Evolutionary conservation across 1,140 invertebrate genomes (phyloP).

Genomic region (Paraescarpia echinospica): DNA sequence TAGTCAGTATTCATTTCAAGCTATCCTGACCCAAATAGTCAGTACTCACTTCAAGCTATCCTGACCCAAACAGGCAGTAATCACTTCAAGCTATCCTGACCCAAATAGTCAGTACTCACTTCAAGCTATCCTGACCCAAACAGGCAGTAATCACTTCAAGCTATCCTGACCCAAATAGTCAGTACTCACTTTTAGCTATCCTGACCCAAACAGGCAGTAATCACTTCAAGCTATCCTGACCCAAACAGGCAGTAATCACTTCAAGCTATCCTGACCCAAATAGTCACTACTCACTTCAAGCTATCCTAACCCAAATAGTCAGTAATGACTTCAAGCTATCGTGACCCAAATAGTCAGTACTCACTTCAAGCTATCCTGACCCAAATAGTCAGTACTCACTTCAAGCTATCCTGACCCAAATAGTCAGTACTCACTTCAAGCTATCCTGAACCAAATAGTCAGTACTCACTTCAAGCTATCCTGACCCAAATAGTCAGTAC

Average conservation of each 20-base stretch:
- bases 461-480: not conserved
- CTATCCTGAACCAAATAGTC: not conserved
- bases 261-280: too few species aligned
- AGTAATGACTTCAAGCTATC: not conserved
- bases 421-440: not conserved
- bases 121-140: too few species aligned
- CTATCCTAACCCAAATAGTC: not conserved
- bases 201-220: not conserved
- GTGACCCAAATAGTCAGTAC: not conserved
- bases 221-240: too few species aligned
- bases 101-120: too few species aligned
- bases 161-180: not conserved
- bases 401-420: too few species aligned
- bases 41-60: not conserved
- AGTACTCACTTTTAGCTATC: not conserved
- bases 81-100: too few species aligned
- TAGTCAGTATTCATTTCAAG: not conserved
- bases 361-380: too few species aligned
- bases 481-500: not conserved
- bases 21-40: not conserved
- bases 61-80: not conserved
- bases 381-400: too few species aligned
- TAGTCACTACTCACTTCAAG: not conserved
- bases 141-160: not conserved
- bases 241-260: too few species aligned